These are phyloP conservation scores for Bovichtus variegatus DNA, from an alignment of 2,797 vertebrate genomes.

Conservation along the genomic window DNA sequence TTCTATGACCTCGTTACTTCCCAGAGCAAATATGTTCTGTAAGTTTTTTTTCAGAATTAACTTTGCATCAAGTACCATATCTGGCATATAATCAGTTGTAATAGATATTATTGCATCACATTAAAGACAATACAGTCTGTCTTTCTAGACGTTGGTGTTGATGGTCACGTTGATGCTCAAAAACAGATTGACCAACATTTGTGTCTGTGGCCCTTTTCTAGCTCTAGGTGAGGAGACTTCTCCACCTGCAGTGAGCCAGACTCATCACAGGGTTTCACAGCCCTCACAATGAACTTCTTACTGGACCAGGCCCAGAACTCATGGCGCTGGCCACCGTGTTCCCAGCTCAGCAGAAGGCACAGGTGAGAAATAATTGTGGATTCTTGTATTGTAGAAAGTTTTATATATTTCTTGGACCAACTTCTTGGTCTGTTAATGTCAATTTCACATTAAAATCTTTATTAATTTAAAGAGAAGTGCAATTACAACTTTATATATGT, in stretches of 20 bases:
- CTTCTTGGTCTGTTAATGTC: not conserved
- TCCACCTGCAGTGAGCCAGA: conserved; percentile 19
- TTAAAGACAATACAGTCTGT: not conserved
- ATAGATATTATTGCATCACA: not conserved
- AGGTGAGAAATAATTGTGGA: conserved; percentile 38
- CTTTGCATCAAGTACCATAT: not conserved
- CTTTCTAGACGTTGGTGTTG: not conserved
- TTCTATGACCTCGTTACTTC: conserved; percentile 11
- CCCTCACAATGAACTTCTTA: not conserved
- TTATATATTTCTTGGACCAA: not conserved
- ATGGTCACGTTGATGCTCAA: conserved; percentile 9
- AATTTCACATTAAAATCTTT: not conserved
- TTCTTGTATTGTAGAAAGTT: not conserved
- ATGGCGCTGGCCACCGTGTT: not conserved
- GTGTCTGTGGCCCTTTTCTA: conserved; percentile 55
- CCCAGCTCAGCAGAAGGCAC: not conserved
- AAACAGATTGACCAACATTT: conserved; percentile 3
- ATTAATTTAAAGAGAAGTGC: not conserved
- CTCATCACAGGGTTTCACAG: conserved; percentile 21
- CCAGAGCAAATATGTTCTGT: conserved; percentile 34
- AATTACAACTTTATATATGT: not conserved
- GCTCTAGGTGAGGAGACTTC: conserved; percentile 28
- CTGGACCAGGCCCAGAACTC: conserved; percentile 2
- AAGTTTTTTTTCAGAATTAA: not conserved
- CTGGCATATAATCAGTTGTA: not conserved